These are phyloP conservation scores for Rhagonycha lutea DNA, from an alignment of 2,888 invertebrate species.

Conservation along the genomic window DNA sequence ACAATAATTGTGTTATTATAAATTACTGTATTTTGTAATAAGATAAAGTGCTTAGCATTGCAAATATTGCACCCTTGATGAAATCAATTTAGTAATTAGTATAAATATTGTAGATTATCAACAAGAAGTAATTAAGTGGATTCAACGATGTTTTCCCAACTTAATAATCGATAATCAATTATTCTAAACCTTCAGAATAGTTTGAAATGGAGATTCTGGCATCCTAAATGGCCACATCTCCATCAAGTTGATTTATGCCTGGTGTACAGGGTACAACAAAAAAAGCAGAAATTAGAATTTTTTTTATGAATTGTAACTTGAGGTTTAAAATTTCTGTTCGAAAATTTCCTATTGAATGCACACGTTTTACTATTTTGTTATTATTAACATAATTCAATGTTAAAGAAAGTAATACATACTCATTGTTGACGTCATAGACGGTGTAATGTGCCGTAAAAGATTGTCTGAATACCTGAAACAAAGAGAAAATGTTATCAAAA, in stretches of 20 bases:
- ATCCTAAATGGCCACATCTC: background rate
- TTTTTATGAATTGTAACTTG: background rate
- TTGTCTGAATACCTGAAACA: slow-evolving; percentile 79
- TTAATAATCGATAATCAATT: background rate
- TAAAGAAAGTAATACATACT: slow-evolving; percentile 65
- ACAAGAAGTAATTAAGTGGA: background rate
- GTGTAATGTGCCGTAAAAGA: slow-evolving; percentile 88
- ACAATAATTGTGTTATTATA: background rate
- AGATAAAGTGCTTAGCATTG: background rate
- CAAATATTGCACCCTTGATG: background rate
- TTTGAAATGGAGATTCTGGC: background rate
- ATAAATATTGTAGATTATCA: background rate
- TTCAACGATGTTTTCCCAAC: background rate
- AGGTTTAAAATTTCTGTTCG: background rate
- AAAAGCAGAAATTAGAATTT: background rate
- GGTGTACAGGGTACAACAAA: background rate
- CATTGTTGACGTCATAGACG: slow-evolving; percentile 88
- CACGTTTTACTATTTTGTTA: background rate
- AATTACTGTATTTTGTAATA: background rate
- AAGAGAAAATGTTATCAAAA: slow-evolving; percentile 29
- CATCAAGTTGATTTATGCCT: background rate
- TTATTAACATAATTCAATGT: background rate
- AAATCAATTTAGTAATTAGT: background rate
- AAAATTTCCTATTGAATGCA: background rate
- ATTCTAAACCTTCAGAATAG: background rate